Evolutionary conservation across 2,888 invertebrate genomes (phyloP), one percentile per base, ranked within the genome.

Genomic region (Melikaiella ostensackeni): DNA sequence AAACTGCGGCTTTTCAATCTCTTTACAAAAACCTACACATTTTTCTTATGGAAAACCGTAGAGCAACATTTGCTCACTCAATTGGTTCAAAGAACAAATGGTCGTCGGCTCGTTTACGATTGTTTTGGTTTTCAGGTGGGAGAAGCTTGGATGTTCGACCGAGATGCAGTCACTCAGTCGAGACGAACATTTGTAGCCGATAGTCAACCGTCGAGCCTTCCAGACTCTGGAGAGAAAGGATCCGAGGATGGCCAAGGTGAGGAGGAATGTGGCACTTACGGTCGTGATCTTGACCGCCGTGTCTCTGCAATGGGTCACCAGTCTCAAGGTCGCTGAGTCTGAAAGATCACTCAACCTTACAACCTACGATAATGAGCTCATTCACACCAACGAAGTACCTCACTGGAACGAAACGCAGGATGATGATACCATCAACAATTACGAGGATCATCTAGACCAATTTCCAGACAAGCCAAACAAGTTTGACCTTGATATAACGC

Each of bases 381-480:
- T 78, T 30, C 82, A 82, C 64, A 77, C 76, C 42, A 84, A 88
- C 78, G 88, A 87, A 74, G 79, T 84, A 11, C 57, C 77, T 30
- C 75, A 80, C n/a, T 73, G 73, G 63, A 79, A 57, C 21, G 75
- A 81, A 61, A 27, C 42, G n/a, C 33, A 75, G 11, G 82, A 82
- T 13, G 73, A 75, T 50, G 76, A 27, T 38, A 73, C 16, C n/a
- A 38, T 19, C 11, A 19, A 19, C n/a, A 55, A 50, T 9, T n/a
- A 76, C 46, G 46, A 42, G 9, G 6, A 27, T 2, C 83, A 86
- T 76, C 84, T 83, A 0, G 86, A 87, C 77, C 75, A 74, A 27
- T 59, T 75, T 21, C 57, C 73, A 2, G 84, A 77, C 5, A 91
- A 91, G 78, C 91, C 91, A 0, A 85, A 84, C 35, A 91, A 90